Percentiles rank a stretch among this genome's conserved stretches.
Evolutionary conservation across 2,113 vertebrate genomes (phyloP).

Genomic region (Sinocyclocheilus anshuiensis): DNA sequence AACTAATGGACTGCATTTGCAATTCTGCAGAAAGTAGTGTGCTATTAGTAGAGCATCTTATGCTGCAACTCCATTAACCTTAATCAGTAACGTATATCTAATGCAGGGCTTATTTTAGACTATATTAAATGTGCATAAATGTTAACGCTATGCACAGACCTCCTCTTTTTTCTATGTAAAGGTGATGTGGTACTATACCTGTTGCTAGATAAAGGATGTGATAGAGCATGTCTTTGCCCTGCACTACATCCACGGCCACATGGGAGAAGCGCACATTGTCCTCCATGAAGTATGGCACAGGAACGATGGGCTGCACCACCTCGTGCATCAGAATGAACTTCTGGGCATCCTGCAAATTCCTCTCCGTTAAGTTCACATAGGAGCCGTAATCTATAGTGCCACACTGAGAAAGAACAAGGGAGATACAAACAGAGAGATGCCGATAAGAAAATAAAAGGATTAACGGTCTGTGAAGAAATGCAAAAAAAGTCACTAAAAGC

Average conservation of each 20-base stretch:
- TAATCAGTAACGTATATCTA: neutral
- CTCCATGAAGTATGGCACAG: slow-evolving; percentile 93
- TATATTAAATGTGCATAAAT: neutral
- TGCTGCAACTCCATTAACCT: slow-evolving; percentile 32
- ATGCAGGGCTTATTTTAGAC: neutral
- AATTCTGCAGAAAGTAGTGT: neutral
- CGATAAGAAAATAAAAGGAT: neutral
- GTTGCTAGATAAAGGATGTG: slow-evolving; percentile 96
- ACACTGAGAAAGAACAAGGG: slow-evolving; percentile 76
- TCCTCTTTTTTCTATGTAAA: neutral
- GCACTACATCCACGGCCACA: slow-evolving; percentile 92
- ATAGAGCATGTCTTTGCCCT: slow-evolving; percentile 85
- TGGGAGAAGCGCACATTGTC: slow-evolving; percentile 95
- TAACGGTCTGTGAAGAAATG: neutral
- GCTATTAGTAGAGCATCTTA: slow-evolving; percentile 9
- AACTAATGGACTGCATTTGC: slow-evolving; percentile 25
- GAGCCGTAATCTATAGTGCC: slow-evolving; percentile 93
- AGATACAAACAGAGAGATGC: slow-evolving; percentile 47
- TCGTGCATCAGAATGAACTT: slow-evolving; percentile 97
- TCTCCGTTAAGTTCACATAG: slow-evolving; percentile 90
- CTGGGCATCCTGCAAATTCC: slow-evolving; percentile 95
- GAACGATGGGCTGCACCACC: slow-evolving; percentile 87
- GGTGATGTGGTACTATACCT: slow-evolving; percentile 74
- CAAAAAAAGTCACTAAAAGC: neutral
- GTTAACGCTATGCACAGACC: neutral